phyloP scores from a whole-genome alignment of 2,113 vertebrate species.

The Sinocyclocheilus rhinocerous region DNA sequence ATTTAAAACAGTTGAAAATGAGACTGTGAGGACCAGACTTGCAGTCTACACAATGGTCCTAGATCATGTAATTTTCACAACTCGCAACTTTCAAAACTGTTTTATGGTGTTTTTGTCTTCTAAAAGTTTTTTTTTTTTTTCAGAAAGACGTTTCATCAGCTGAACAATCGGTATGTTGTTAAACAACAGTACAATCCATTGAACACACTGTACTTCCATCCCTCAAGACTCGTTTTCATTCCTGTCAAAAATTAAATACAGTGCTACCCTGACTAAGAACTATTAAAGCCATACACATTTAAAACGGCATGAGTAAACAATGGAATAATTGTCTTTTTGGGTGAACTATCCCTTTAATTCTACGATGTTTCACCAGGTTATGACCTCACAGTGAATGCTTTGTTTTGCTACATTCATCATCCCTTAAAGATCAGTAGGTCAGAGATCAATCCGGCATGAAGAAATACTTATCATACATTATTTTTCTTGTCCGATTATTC shows the following conservation, averaged over 20 bases:
- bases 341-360: conserved; percentile 22
- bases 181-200: not conserved
- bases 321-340: not conserved
- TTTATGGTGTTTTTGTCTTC: not conserved
- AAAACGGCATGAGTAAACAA: not conserved
- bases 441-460: conserved; percentile 1
- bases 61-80: not conserved
- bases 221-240: too few species aligned
- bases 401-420: not conserved
- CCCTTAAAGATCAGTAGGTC: not conserved
- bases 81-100: not conserved
- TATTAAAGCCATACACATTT: not conserved
- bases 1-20: not conserved
- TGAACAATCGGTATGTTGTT: not conserved
- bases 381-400: not conserved
- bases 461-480: conserved; percentile 13
- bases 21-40: not conserved
- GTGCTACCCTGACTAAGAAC: not conserved
- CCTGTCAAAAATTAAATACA: not conserved
- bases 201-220: too few species aligned
- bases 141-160: not conserved
- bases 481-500: not conserved
- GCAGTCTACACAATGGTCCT: not conserved
- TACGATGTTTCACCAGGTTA: not conserved
- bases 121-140: not conserved